phyloP scores from a whole-genome alignment of 1,140 invertebrate genomes.

The Augochlora pura region DNA sequence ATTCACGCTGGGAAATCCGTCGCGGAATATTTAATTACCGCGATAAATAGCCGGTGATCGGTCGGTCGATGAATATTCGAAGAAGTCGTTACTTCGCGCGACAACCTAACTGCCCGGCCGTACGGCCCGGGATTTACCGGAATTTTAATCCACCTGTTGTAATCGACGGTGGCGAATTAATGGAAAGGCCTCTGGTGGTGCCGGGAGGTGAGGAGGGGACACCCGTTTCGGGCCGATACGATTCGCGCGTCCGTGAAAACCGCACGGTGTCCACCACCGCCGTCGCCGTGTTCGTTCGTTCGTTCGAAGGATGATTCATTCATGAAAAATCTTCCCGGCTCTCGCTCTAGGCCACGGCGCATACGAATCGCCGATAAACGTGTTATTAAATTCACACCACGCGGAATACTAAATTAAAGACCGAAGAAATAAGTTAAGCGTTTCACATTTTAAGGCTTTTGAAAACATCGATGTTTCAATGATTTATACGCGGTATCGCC shows the following conservation, averaged over 20 bases:
- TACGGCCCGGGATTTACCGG: neutral
- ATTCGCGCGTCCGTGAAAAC: conserved; percentile 1
- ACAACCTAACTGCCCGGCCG: neutral
- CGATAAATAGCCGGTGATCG: neutral
- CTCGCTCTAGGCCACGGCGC: conserved; percentile 12
- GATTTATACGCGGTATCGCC: neutral
- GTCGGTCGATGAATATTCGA: conserved; percentile 16
- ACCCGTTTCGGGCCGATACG: neutral
- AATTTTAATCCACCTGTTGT: conserved; percentile 21
- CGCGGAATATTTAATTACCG: conserved; percentile 40
- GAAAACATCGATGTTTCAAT: conserved; percentile 1
- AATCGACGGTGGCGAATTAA: neutral
- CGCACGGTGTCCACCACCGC: neutral
- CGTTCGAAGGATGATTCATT: conserved; percentile 33
- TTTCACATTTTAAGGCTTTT: conserved; percentile 5
- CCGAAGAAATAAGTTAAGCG: conserved; percentile 10
- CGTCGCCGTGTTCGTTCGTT: too few relatives aligned
- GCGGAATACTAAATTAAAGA: conserved; percentile 25
- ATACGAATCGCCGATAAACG: conserved; percentile 36
- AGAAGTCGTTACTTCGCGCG: neutral
- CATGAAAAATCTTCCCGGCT: conserved; percentile 25
- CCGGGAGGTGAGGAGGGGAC: too few relatives aligned
- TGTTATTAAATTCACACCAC: conserved; percentile 40
- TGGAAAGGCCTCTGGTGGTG: too few relatives aligned
- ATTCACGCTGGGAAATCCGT: conserved; percentile 25